Conservation (phyloP, 2,797 vertebrate genomes). For the Coranthus polyacanthus region DNA sequence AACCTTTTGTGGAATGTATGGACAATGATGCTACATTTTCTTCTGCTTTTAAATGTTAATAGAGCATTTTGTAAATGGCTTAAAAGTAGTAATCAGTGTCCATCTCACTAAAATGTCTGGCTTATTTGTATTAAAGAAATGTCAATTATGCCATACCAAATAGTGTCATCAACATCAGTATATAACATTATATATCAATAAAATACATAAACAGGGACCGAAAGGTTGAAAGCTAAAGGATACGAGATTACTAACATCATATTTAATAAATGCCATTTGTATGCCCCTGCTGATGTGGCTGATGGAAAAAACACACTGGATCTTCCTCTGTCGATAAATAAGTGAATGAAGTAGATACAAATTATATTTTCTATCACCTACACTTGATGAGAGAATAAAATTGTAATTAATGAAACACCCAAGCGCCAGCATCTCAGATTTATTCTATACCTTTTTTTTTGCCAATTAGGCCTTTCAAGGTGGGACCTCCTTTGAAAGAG, state of each 20-base stretch:
- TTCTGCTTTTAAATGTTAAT: constrained; percentile 86
- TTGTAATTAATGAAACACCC: constrained; percentile 79
- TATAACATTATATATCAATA: constrained; percentile 69
- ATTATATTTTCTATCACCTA: constrained; percentile 78
- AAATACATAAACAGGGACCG: constrained; percentile 57
- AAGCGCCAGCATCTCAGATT: constrained; percentile 85
- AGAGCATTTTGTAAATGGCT: constrained; percentile 82
- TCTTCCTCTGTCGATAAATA: constrained; percentile 67
- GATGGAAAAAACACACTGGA: constrained; percentile 52
- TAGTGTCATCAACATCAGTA: constrained; percentile 77
- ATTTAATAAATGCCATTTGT: constrained; percentile 65
- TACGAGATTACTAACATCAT: constrained; percentile 66
- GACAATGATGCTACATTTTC: constrained; percentile 70
- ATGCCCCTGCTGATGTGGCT: constrained; percentile 51
- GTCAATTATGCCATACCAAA: constrained; percentile 76
- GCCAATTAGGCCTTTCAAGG: constrained; percentile 96
- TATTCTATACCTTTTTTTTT: constrained; percentile 89
- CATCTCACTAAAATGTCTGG: constrained; percentile 70
- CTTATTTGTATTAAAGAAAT: constrained; percentile 83
- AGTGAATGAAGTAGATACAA: constrained; percentile 77
- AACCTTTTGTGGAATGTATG: constrained; percentile 80
- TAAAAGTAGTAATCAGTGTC: constrained; percentile 74
- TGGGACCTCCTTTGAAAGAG: constrained; percentile 93
- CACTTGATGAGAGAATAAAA: constrained; percentile 75
- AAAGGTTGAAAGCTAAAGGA: constrained; percentile 75